Conservation (phyloP, 2,113 vertebrate species). For the Nothobranchius kuhntae region DNA sequence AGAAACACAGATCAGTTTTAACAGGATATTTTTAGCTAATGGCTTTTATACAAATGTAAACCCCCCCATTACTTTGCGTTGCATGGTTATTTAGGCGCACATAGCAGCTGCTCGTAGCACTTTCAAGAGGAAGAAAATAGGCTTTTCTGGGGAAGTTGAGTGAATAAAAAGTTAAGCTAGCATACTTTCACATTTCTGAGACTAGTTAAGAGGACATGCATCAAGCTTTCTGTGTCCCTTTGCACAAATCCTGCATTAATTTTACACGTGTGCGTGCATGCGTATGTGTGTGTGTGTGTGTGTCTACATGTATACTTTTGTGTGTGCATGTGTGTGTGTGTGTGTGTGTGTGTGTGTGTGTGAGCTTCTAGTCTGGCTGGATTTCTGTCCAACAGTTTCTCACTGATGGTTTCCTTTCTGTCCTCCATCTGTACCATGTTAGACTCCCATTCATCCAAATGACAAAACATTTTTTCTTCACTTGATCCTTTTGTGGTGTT, state of each 20-base stretch:
- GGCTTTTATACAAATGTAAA: too few species aligned
- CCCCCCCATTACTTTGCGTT: too few species aligned
- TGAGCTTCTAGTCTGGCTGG: slow-evolving; percentile 53
- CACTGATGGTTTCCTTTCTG: slow-evolving; percentile 32
- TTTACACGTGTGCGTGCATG: slow-evolving; percentile 35
- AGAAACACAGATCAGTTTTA: too few species aligned
- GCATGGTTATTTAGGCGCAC: too few species aligned
- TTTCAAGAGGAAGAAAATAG: too few species aligned
- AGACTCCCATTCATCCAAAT: slow-evolving; percentile 31
- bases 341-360: slow-evolving; percentile 27
- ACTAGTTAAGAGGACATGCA: neutral
- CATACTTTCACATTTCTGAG: too few species aligned
- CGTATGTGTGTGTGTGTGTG: neutral
- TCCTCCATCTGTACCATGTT: slow-evolving; percentile 47
- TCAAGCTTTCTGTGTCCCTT: neutral
- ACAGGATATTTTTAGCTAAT: too few species aligned
- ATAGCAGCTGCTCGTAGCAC: too few species aligned
- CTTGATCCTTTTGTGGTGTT: neutral
- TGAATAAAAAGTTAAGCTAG: too few species aligned
- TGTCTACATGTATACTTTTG: too few species aligned
- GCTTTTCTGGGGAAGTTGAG: too few species aligned
- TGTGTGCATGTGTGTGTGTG: too few species aligned
- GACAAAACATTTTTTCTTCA: slow-evolving; percentile 27
- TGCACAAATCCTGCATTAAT: slow-evolving; percentile 32
- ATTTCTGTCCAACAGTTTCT: slow-evolving; percentile 50